Base-by-base conservation (phyloP, 2,113 vertebrate species). In the Perca fluviatilis region DNA sequence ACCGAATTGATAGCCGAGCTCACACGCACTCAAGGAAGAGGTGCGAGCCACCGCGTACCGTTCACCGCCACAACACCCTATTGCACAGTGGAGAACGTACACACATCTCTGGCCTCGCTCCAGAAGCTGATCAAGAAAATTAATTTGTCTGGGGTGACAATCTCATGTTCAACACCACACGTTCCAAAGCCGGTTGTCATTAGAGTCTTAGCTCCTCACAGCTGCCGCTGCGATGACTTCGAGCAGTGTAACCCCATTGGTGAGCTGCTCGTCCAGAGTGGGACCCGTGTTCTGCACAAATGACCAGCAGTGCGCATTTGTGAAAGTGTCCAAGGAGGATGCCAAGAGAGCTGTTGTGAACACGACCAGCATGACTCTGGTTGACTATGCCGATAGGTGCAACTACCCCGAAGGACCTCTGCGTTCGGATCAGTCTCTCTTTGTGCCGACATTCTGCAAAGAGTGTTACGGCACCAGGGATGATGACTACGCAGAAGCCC, bases 101-200 rank as follows among this genome's bases (percentile, higher is more conserved):
- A 0, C 6, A 4, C 49, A 5, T 43, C 40, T 43, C 40, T 43
- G 40, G 40, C 40, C 40, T 43, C 10, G 40, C 10, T 43, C 10
- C 40, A 43, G 40, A 43, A 43, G 2, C 40, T 43, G 40, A 43
- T 43, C 10, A 10, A 11, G 40, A 43, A 3, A 11, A 23, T 0
- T 43, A 78, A 6, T 78, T 78, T 27, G 15, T 71, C 5, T 79
- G 77, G 77, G 77, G 47, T 0, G 57, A 79, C 16, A 79, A 77
- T 65, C 19, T 77, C 23, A 67, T 67, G 4, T 77, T 62, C 25
- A 70, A 33, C 56, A 18, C 58, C 40, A 1, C 2, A 43, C 40
- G 40, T 43, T 43, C 40, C 10, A 1, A 43, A 43, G 9, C 40
- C 40, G 0, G 9, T 11, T 10, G 10, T 43, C 9, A 0, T 40